Evolutionary conservation across 2,797 vertebrate species (phyloP).

Genomic region (Pristis pectinata): DNA sequence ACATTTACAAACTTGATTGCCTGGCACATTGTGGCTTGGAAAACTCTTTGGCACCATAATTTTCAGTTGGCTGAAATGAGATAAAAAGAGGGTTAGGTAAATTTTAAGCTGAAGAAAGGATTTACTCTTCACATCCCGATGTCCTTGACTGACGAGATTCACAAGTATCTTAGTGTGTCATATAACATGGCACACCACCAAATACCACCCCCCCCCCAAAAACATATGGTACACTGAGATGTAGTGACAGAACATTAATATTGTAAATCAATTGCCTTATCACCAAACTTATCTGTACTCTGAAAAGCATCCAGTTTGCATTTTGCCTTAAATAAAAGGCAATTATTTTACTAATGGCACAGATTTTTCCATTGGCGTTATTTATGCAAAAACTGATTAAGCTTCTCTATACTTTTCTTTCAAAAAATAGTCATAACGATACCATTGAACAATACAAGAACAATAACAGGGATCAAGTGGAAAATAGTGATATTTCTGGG

Average conservation of each 20-base stretch:
- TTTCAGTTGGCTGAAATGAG: conserved; percentile 30
- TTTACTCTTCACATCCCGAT: neutral
- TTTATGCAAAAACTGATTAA: no score
- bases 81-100: conserved; percentile 17
- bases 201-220: neutral
- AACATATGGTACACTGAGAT: neutral
- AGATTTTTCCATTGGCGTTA: neutral
- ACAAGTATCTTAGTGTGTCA: neutral
- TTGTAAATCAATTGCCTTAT: neutral
- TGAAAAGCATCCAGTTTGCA: neutral
- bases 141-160: neutral
- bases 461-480: neutral
- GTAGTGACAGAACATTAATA: neutral
- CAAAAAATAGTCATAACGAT: neutral
- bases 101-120: neutral
- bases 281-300: neutral
- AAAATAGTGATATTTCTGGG: no score
- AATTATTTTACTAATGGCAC: neutral
- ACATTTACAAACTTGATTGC: neutral
- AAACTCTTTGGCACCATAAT: conserved; percentile 13
- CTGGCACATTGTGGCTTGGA: conserved; percentile 6
- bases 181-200: neutral
- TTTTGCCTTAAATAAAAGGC: neutral
- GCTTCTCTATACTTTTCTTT: neutral
- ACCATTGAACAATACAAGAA: neutral